Base-by-base conservation (phyloP, 2,113 vertebrate species). In the Hirundichthys speculiger region DNA sequence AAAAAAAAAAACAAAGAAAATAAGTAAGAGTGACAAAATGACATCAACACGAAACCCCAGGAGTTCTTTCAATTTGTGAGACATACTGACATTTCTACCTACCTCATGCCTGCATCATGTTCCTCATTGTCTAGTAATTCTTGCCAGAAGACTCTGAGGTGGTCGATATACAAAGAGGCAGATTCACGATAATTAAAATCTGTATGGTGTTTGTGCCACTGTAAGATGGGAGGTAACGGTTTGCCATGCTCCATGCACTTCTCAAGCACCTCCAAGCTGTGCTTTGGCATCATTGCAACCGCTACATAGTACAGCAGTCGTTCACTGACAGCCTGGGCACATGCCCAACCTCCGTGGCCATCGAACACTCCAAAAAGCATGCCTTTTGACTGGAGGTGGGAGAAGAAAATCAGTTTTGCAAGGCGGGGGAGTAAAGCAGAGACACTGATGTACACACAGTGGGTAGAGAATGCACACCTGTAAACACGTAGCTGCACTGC, bases 341-440 rank as follows among this genome's bases (percentile, higher is more conserved):
- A 98, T 0, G 95, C 94, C 5, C 94, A 93, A 6, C 97, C 97
- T 0, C 95, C 96, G 0, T 99, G 98, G 2, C 98, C 96, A 0
- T 99, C 98, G 0, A 98, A 99, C 62, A 99, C 84, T 0, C 96
- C 98, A 22, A 99, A 98, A 82, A 98, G 89, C 91, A 96, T 94
- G n/a, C 96, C 96, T 0, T 86, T 93, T 10, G 94, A 94, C 88
- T 94, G 47, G 5, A 70, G 5, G 45, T 20, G 16, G 51, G 0
- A 51, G 5, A 45, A 0, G 27, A 15, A 25, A 41, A 20, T 39
- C 1, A 14, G 0, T 3, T 20, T 22, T 38, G 6, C 0, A 54
- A 41, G 0, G 34, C 10, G 0, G 3, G 1, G 20, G 0, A 12
- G 0, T 39, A n/a, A 60, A 10, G 1, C 0, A 21, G 10, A 2